Conservation (phyloP, 2,888 invertebrate species). For the Gerris lacustris region DNA sequence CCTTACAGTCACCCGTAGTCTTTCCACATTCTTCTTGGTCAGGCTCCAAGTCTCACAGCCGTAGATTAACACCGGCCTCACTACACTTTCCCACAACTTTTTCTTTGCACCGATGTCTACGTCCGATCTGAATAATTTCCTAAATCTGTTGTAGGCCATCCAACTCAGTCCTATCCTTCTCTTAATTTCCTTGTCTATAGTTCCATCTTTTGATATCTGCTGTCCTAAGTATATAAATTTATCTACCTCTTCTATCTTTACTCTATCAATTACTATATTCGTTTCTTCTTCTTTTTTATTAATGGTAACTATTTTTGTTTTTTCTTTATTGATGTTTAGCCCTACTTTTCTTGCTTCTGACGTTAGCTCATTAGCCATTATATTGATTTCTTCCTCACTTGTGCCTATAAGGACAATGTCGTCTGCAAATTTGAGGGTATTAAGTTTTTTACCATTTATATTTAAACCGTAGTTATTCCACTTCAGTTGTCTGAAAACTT, state of each 20-base stretch:
- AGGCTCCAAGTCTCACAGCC: too few relatives aligned
- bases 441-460: not conserved
- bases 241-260: not conserved
- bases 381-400: not conserved
- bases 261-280: not conserved
- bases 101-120: too few relatives aligned
- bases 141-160: not conserved
- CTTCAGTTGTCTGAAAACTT: not conserved
- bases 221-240: constrained; percentile 1
- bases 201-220: constrained; percentile 1
- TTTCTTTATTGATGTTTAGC: not conserved
- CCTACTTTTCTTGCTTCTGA: not conserved
- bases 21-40: too few relatives aligned
- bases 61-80: too few relatives aligned
- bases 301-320: constrained; percentile 3
- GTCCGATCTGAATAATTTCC: too few relatives aligned
- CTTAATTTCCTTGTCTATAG: not conserved
- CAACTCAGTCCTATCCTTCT: constrained; percentile 1
- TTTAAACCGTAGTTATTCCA: not conserved
- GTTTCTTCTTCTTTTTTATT: not conserved
- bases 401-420: constrained; percentile 9
- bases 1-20: too few relatives aligned
- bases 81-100: too few relatives aligned
- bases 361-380: not conserved
- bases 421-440: constrained; percentile 7